Base-by-base conservation (phyloP, 2,797 vertebrate genomes). In the Sternotherus odoratus region DNA sequence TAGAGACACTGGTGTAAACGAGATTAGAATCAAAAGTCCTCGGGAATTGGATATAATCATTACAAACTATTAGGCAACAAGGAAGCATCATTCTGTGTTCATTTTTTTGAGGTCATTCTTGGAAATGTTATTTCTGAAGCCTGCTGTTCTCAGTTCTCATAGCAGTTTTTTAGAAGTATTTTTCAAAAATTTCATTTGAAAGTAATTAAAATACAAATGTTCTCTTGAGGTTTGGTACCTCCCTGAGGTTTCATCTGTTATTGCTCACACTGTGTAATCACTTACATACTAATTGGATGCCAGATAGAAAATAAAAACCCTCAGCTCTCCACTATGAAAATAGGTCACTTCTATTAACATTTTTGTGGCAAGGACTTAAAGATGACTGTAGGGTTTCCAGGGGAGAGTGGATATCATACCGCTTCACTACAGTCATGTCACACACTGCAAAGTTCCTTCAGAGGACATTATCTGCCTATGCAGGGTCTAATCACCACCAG, bases 141-240 rank as follows among this genome's bases (percentile, higher is more conserved):
- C 77, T 78, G 82, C 63, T 77, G 33, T 82, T 95, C 77, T 63
- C 30, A 90, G 0, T 88, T 82, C 89, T 93, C 86, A 82, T 26
- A 89, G 60, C 75, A 93, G 39, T 46, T 91, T 3, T 5, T 83
- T 82, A 83, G 83, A 79, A 57, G n/a, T 43, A 89, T 77, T 86
- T 66, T 43, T 5, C 5, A 72, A 0, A 89, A 78, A 39, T 30
- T 75, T 75, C 56, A 82, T 88, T 90, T 78, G 49, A 93, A 95
- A 94, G 75, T 26, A 90, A 80, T 72, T 92, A 82, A 85, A 95
- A 95, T 92, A n/a, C 91, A 28, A 94, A 88, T 30, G 95, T 94
- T 94, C 78, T 91, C 84, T 89, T 48, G 69, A 93, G 89, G 63
- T 85, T 84, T 92, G 69, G 60, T 95, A 91, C 75, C 91, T 96